phyloP scores from a whole-genome alignment of 2,797 vertebrate species.

The Loriculus beryllinus region DNA sequence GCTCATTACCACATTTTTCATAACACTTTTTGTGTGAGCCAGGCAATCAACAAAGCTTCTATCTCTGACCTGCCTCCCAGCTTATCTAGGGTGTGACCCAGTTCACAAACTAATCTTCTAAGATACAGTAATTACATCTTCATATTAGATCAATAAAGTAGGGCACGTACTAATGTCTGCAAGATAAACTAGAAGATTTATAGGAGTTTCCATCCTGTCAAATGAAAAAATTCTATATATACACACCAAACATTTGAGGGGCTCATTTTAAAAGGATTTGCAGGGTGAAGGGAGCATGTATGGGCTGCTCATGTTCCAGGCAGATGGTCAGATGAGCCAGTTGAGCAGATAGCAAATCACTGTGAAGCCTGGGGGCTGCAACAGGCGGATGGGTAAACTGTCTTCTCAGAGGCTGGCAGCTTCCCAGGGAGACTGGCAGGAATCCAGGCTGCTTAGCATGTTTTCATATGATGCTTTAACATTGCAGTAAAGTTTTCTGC shows the following conservation, averaged over 20 bases:
- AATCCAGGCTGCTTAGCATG: not conserved
- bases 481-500: not conserved
- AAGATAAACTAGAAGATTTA: not conserved
- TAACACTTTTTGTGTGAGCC: not conserved
- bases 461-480: not conserved
- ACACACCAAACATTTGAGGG: accelerated
- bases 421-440: not conserved
- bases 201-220: not conserved
- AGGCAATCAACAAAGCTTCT: not conserved
- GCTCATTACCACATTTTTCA: not conserved
- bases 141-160: not conserved
- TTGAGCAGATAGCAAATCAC: not conserved
- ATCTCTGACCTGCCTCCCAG: not conserved
- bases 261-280: not conserved
- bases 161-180: not conserved
- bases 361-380: not conserved
- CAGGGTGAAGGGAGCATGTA: accelerated
- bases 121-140: not conserved
- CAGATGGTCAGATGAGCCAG: not conserved
- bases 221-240: accelerated
- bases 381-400: accelerated
- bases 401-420: not conserved
- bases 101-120: not conserved
- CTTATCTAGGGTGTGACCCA: not conserved
- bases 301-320: accelerated